These are phyloP conservation scores for Lepidurus arcticus DNA, from an alignment of 1,140 invertebrate genomes.

Conservation along the genomic window DNA sequence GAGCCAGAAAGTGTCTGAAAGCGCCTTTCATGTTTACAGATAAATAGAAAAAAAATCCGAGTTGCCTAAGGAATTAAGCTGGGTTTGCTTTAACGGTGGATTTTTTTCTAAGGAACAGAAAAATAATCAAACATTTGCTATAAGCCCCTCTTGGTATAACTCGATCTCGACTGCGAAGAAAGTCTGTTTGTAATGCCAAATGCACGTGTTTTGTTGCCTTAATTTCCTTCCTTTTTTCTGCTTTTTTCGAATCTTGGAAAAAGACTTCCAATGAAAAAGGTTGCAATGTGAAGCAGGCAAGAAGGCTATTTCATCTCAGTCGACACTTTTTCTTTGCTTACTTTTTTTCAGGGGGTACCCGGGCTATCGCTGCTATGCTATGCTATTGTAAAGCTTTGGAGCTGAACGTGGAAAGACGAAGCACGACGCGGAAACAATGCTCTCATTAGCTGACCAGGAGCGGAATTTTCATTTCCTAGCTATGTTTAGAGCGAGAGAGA, in stretches of 20 bases:
- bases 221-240: background rate
- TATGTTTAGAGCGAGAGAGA: background rate
- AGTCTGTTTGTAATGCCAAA: background rate
- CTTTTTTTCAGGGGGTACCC: no score
- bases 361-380: background rate
- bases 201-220: background rate
- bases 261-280: no score
- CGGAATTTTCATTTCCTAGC: slow-evolving; percentile 12
- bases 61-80: no score
- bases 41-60: background rate
- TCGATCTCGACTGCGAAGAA: background rate
- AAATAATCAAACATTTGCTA: background rate
- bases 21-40: background rate
- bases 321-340: no score
- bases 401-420: slow-evolving; percentile 18
- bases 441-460: slow-evolving; percentile 1
- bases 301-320: no score
- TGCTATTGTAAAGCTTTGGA: slow-evolving; percentile 1
- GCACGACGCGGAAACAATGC: slow-evolving; percentile 5
- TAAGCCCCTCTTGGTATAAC: background rate
- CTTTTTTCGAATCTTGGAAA: background rate
- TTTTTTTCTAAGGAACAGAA: background rate
- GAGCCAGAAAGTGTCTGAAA: background rate
- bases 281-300: no score
- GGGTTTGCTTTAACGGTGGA: no score